Base-by-base conservation (phyloP, 2,888 invertebrate species). In the Temnothorax rugatulus region DNA sequence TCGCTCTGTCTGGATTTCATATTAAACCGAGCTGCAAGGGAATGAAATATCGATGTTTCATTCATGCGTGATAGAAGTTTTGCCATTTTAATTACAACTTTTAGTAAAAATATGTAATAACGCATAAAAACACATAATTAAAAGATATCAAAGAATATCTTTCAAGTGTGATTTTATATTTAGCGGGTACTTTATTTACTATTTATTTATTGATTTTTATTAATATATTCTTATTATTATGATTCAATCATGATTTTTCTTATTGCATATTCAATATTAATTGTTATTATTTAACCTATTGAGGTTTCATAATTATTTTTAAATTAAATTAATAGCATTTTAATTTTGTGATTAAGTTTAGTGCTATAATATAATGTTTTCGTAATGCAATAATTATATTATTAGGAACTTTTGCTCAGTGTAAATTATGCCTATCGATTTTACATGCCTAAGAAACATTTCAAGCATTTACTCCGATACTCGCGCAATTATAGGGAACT, bases 401-500 rank as follows among this genome's bases (percentile, higher is more conserved):
- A n/a, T 8, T 11, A 15, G 9, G 4, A 50, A 38, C 9, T 52
- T 41, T 25, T 41, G 18, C 34, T 5, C 13, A 15, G 21, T 25
- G n/a, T 13, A n/a, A 41, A 41, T 41, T 66, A 25, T 2, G 5
- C 8, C 8, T 50, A 18, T 38, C 41, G 25, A 54, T 75, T 63
- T 59, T 63, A 61, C n/a, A 61, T 34, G n/a, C 5, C 29, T 15
- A 54, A 76, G 21, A 54, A 44, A 68, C 11, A 8, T 41, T 54
- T 41, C 13, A 64, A 25, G 21, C 41, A 41, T 66, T 66, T 41
- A 8, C 38, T 54, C 4, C 54, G 38, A 54, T 54, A 15, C 21
- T 77, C 41, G 13, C 25, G 38, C 41, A 41, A 54, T 69, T 77
- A 77, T 44, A 44, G 41, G 25, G 7, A 21, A 38, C 54, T 76